phyloP scores from a whole-genome alignment of 2,888 invertebrate genomes.

The Drosophila affinis region DNA sequence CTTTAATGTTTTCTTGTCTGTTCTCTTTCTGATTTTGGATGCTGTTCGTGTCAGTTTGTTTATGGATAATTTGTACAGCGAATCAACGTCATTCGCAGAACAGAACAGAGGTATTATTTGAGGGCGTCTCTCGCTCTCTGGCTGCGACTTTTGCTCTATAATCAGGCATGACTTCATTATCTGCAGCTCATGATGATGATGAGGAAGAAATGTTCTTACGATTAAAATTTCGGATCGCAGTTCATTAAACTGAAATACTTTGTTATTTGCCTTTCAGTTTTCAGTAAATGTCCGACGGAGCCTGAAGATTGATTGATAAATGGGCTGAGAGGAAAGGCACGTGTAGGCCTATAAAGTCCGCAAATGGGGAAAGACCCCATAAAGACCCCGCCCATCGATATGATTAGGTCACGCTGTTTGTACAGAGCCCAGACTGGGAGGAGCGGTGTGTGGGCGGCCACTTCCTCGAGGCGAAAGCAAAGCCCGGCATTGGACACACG shows the following conservation, averaged over 20 bases:
- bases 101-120: background rate
- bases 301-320: slow-evolving; percentile 31
- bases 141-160: background rate
- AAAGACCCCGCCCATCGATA: slow-evolving; percentile 31
- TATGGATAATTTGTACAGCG: background rate
- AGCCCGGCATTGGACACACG: slow-evolving; percentile 65
- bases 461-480: slow-evolving; percentile 57
- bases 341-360: slow-evolving; percentile 28
- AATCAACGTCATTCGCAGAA: background rate
- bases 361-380: slow-evolving; percentile 44
- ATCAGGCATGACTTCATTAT: slow-evolving; percentile 27
- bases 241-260: slow-evolving; percentile 62
- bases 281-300: slow-evolving; percentile 12
- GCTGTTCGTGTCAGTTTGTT: background rate
- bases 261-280: slow-evolving; percentile 13
- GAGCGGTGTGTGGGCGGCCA: slow-evolving; percentile 21
- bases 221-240: slow-evolving; percentile 34
- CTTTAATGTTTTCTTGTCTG: slow-evolving; percentile 12
- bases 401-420: slow-evolving; percentile 60
- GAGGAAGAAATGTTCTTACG: slow-evolving; percentile 18
- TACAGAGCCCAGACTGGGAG: slow-evolving; percentile 6
- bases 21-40: slow-evolving; percentile 4
- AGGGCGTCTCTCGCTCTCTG: background rate
- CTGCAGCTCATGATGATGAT: slow-evolving; percentile 7
- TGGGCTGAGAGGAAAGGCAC: slow-evolving; percentile 12